Conservation (phyloP, 64 coral and sea anemone genomes). For the Trachythela sp. region DNA sequence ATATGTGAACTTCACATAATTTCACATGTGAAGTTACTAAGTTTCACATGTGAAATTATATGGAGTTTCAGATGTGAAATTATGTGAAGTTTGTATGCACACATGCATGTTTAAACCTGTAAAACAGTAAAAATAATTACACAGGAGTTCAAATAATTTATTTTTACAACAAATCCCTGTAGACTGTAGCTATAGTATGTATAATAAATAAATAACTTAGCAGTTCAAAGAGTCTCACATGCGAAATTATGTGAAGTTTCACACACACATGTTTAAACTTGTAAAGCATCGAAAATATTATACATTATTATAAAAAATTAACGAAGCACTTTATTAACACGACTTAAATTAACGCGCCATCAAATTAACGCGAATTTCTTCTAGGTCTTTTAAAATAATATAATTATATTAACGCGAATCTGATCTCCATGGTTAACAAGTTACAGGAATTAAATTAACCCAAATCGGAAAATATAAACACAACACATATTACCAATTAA, state of each 20-base stretch:
- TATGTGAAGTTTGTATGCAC: not conserved
- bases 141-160: not conserved
- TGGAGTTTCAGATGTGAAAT: not conserved
- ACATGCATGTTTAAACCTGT: not conserved
- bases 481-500: too few species aligned
- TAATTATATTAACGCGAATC: too few species aligned
- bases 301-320: not conserved
- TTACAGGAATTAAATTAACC: too few species aligned
- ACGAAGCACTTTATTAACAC: not conserved
- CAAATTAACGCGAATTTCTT: too few species aligned
- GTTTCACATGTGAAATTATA: not conserved
- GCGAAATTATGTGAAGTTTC: not conserved
- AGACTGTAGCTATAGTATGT: not conserved
- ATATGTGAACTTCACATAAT: not conserved
- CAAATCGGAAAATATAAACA: too few species aligned
- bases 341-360: too few species aligned
- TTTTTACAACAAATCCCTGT: not conserved
- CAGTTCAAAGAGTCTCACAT: not conserved
- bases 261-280: not conserved
- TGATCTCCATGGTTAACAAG: too few species aligned
- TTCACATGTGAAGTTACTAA: conserved; percentile 4
- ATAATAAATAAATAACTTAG: not conserved
- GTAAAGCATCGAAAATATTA: not conserved
- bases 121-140: not conserved
- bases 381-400: too few species aligned